A percentile compares a stretch with the other conserved stretches of the same genome.
Conservation (phyloP, 2,888 invertebrate genomes). For the Volucella bombylans region DNA sequence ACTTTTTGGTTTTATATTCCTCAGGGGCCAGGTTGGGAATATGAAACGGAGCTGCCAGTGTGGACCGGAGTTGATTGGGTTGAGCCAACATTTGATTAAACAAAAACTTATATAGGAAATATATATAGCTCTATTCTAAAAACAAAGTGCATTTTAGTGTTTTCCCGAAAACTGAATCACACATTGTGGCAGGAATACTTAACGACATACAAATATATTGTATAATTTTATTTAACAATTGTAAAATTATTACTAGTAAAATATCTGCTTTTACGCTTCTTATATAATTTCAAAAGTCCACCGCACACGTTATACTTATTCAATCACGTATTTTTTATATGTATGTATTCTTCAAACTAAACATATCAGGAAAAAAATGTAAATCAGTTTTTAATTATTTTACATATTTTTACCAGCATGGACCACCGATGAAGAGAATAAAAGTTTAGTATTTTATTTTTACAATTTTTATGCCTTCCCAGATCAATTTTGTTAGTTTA, state of each 20-base stretch:
- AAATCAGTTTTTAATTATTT: background rate
- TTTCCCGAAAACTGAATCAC: constrained; percentile 65
- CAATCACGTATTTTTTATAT: too few relatives aligned
- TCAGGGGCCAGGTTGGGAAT: constrained; percentile 97
- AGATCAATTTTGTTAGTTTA: background rate
- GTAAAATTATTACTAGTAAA: too few relatives aligned
- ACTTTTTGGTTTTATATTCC: constrained; percentile 72
- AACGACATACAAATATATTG: constrained; percentile 58
- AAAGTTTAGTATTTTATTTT: background rate
- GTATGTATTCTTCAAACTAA: too few relatives aligned
- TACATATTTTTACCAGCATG: constrained; percentile 18
- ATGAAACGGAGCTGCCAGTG: constrained; percentile 94
- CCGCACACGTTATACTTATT: too few relatives aligned
- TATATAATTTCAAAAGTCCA: too few relatives aligned
- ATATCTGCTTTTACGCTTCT: too few relatives aligned
- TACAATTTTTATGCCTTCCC: background rate
- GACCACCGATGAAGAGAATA: constrained; percentile 42
- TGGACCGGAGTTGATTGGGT: constrained; percentile 95
- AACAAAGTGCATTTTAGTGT: constrained; percentile 72
- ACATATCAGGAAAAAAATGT: too few relatives aligned
- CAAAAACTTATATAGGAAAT: constrained; percentile 10
- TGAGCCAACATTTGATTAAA: constrained; percentile 84
- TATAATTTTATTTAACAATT: constrained; percentile 9
- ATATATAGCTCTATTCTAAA: constrained; percentile 45
- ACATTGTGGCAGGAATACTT: constrained; percentile 66